Conservation (phyloP, 2,888 invertebrate species). For the Drosophila yooni region DNA sequence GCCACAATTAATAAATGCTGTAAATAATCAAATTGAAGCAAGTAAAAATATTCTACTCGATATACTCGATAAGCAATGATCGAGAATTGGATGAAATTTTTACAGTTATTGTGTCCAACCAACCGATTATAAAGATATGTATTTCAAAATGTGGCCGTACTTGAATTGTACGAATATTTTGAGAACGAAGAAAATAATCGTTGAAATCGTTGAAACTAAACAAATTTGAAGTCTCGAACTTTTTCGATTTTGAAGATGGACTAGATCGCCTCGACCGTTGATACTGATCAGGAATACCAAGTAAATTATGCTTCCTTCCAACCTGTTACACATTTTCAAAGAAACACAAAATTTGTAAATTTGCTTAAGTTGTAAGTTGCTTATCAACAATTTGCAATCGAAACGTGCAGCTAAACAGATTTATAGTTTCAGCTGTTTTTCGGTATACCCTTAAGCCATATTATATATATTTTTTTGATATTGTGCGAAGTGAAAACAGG, state of each 20-base stretch:
- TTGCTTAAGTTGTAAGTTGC: background rate
- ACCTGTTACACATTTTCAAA: background rate
- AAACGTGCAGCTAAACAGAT: slow-evolving; percentile 33
- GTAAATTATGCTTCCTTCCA: background rate
- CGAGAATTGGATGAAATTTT: background rate
- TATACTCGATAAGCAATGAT: background rate
- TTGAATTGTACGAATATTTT: background rate
- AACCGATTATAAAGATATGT: background rate
- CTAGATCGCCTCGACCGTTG: background rate
- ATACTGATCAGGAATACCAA: background rate
- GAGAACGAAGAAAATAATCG: background rate
- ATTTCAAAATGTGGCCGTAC: background rate
- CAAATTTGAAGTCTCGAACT: background rate
- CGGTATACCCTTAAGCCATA: background rate
- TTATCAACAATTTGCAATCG: slow-evolving; percentile 56
- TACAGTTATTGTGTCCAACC: background rate
- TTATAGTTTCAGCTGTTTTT: slow-evolving; percentile 19
- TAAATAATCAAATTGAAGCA: slow-evolving; percentile 32
- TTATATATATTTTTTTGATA: background rate
- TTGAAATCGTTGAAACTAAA: too few species aligned
- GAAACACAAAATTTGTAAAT: background rate
- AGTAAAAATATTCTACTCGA: background rate
- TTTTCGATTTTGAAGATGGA: background rate
- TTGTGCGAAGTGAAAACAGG: background rate
- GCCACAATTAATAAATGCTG: slow-evolving; percentile 56